Percentiles rank a stretch among this genome's conserved stretches.
phyloP scores from a whole-genome alignment of 1,140 invertebrate species.

The Bombus ignitus region DNA sequence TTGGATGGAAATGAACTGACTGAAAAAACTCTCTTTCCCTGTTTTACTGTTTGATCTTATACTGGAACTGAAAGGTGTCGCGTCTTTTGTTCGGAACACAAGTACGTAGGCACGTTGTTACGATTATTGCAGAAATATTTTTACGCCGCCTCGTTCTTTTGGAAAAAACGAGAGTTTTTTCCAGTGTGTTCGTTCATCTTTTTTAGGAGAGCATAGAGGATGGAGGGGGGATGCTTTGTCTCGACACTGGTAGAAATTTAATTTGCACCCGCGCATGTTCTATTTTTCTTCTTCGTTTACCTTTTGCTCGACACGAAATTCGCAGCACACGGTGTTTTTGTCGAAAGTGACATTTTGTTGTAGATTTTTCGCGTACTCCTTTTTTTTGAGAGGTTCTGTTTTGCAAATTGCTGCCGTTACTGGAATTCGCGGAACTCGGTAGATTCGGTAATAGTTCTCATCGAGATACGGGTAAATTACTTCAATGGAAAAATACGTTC shows the following conservation, averaged over 20 bases:
- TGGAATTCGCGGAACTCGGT: not conserved
- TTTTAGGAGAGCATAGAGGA: not conserved
- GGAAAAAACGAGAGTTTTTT: not conserved
- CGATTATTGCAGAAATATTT: conserved; percentile 9
- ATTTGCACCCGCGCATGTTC: not conserved
- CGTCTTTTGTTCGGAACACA: not conserved
- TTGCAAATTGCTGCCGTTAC: not conserved
- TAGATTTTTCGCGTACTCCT: not conserved
- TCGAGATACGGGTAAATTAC: not conserved
- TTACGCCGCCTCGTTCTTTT: not conserved
- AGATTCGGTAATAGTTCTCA: not conserved
- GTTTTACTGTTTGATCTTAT: not conserved
- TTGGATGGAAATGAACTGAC: not conserved
- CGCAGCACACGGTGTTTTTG: not conserved
- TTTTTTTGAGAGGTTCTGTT: not conserved
- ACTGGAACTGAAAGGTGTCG: too few species aligned
- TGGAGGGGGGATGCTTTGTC: not conserved
- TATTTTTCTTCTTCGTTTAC: conserved; percentile 1
- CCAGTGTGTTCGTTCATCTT: not conserved
- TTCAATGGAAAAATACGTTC: not conserved
- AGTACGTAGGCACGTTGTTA: not conserved
- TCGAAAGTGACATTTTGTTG: not conserved
- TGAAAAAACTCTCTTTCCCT: not conserved
- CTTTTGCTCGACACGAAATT: not conserved
- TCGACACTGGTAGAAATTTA: conserved; percentile 12